phyloP scores from a whole-genome alignment of 1,140 invertebrate species.

The Telenomus remus region DNA sequence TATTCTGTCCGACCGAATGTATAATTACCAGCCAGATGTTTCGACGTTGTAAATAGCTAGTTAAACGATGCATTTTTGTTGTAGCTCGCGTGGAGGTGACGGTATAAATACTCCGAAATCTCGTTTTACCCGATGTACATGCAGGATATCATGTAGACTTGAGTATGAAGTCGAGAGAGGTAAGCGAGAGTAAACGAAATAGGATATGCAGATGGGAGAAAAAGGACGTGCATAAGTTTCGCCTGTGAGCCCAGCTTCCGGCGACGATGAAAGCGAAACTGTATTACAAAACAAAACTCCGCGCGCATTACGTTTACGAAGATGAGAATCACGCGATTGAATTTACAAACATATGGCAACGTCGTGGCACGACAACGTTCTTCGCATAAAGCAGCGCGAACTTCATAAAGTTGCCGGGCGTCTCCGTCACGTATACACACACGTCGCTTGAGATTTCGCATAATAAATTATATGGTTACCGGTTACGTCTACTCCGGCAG shows the following conservation, averaged over 20 bases:
- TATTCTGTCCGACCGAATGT: neutral
- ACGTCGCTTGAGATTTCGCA: conserved; percentile 8
- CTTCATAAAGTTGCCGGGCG: conserved; percentile 26
- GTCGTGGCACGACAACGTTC: conserved; percentile 14
- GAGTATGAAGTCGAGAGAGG: conserved; percentile 19
- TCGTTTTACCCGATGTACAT: conserved; percentile 17
- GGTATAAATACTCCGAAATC: conserved; percentile 28
- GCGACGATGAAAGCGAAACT: conserved; percentile 32
- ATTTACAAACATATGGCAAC: conserved; percentile 58
- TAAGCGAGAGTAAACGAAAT: conserved; percentile 45
- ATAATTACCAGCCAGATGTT: neutral
- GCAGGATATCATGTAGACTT: conserved; percentile 15
- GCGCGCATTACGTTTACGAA: conserved; percentile 41
- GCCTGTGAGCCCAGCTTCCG: conserved; percentile 23
- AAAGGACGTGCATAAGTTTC: conserved; percentile 35
- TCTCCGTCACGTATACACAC: neutral
- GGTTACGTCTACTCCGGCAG: neutral
- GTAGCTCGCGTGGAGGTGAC: conserved; percentile 1
- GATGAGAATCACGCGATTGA: conserved; percentile 52
- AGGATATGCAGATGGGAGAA: conserved; percentile 44
- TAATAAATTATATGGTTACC: conserved; percentile 18
- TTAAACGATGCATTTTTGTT: conserved; percentile 10
- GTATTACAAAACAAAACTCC: conserved; percentile 45
- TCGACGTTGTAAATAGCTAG: neutral
- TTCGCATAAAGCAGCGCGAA: conserved; percentile 27